Conservation (phyloP, 2,888 invertebrate genomes). For the Anthoptus insignis region DNA sequence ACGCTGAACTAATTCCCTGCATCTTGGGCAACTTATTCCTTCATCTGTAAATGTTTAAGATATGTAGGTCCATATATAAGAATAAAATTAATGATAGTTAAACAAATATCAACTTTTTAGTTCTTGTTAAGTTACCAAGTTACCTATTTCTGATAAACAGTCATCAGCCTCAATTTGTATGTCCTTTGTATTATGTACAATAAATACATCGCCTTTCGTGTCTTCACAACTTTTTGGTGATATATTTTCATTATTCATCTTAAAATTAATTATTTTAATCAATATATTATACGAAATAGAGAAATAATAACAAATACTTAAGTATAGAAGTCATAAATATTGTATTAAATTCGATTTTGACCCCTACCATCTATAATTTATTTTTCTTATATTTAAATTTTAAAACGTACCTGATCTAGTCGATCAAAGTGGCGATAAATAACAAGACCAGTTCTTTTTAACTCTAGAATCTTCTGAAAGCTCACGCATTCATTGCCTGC, state of each 20-base stretch:
- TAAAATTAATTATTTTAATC: conserved; percentile 16
- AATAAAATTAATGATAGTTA: background rate
- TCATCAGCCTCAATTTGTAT: conserved; percentile 51
- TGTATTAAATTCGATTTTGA: too few species aligned
- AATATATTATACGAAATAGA: too few species aligned
- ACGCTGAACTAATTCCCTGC: conserved; percentile 60
- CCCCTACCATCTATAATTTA: too few species aligned
- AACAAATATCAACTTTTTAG: background rate
- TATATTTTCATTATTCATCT: conserved; percentile 34
- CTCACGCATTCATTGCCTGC: conserved; percentile 47
- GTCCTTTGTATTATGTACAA: conserved; percentile 60
- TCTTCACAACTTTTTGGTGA: conserved; percentile 23
- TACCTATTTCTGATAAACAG: conserved; percentile 57
- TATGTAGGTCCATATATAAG: background rate
- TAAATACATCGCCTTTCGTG: conserved; percentile 51
- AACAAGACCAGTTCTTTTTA: conserved; percentile 57
- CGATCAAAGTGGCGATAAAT: conserved; percentile 55
- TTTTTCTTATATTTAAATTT: background rate
- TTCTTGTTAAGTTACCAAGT: conserved; percentile 12
- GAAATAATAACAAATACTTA: too few species aligned
- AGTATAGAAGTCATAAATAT: too few species aligned
- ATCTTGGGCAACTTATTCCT: conserved; percentile 63
- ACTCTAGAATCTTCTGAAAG: conserved; percentile 58
- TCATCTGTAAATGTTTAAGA: conserved; percentile 61
- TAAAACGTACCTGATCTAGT: conserved; percentile 51